Base-by-base conservation (phyloP, 1,140 invertebrate species). In the Meloidogyne hapla region DNA sequence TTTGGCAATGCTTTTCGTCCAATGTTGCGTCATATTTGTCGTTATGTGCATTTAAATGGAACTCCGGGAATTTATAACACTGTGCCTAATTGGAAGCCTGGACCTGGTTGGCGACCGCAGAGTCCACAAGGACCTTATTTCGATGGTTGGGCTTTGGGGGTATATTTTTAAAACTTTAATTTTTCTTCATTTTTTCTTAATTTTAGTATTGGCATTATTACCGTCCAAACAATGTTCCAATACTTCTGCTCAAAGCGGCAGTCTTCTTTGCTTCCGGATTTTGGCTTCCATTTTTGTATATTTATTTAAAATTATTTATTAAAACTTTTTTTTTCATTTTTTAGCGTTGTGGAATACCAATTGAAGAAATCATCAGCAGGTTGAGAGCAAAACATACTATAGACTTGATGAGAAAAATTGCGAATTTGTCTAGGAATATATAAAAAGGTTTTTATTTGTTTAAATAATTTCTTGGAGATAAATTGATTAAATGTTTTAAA, bases 271-370 rank as follows among this genome's bases (percentile, higher is more conserved):
- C 76, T 64, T 13, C 74, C 48, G 82, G 79, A 69, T 83, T 83
- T 78, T 82, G 82, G 78, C 72, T 77, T 64, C 82, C 82, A 13
- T 83, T 83, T 82, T 75, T 83, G 70, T 73, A 64, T 63, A 26
- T 72, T 56, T 9, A 10, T 28, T 33, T 70, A 15, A 38, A 38
- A 12, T 13, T 69, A 38, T 15, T 42, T 63, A 13, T 23, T 62
- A 13, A 62, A 26, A 25, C 21, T n/a, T 23, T 48, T 12, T 71
- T 71, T 62, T 62, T 25, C 8, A 61, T 23, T 56, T n/a, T 72
- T 63, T 28, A 73, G 70, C 68, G 82, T 82, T 28, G 79, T 75
- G 40, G 81, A 82, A 64, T 82, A 82, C 61, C 81, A 82, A 65
- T 68, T 82, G n/a, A 71, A 80, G 61, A 82, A 82, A 69, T 67